phyloP scores from a whole-genome alignment of 1,140 invertebrate species.

The Belonocnema kinseyi region DNA sequence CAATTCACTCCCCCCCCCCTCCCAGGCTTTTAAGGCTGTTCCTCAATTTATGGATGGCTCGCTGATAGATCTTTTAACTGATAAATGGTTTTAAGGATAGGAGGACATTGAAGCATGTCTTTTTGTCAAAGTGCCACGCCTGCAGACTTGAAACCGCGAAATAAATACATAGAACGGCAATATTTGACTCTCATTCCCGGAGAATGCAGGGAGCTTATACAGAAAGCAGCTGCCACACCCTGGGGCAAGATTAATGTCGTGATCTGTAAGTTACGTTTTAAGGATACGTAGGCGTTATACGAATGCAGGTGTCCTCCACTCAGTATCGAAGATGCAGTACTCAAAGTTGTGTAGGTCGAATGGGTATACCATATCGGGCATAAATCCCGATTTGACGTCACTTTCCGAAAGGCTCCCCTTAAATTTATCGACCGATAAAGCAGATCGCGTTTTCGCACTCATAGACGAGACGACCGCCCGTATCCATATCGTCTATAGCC shows the following conservation, averaged over 20 bases:
- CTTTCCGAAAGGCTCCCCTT: not conserved
- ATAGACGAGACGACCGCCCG: not conserved
- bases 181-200: not conserved
- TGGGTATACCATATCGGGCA: not conserved
- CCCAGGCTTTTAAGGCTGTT: too few species aligned
- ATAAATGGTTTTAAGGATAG: not conserved
- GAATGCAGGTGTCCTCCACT: slow-evolving; percentile 10
- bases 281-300: slow-evolving; percentile 20
- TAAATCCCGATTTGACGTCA: not conserved
- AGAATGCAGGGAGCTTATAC: not conserved
- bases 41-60: too few species aligned
- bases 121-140: slow-evolving; percentile 17
- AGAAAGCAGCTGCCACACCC: not conserved
- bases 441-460: not conserved
- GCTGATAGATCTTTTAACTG: not conserved
- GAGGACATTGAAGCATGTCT: slow-evolving; percentile 2
- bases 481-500: slow-evolving; percentile 1
- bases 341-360: slow-evolving; percentile 8
- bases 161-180: slow-evolving; percentile 1
- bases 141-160: not conserved
- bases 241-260: slow-evolving; percentile 23
- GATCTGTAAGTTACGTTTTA: slow-evolving; percentile 27
- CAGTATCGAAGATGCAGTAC: not conserved
- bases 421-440: slow-evolving; percentile 41
- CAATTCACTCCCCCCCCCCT: too few species aligned